These are phyloP conservation scores for Galaxias olidus DNA, from an alignment of 2,797 vertebrate genomes.

Conservation along the genomic window DNA sequence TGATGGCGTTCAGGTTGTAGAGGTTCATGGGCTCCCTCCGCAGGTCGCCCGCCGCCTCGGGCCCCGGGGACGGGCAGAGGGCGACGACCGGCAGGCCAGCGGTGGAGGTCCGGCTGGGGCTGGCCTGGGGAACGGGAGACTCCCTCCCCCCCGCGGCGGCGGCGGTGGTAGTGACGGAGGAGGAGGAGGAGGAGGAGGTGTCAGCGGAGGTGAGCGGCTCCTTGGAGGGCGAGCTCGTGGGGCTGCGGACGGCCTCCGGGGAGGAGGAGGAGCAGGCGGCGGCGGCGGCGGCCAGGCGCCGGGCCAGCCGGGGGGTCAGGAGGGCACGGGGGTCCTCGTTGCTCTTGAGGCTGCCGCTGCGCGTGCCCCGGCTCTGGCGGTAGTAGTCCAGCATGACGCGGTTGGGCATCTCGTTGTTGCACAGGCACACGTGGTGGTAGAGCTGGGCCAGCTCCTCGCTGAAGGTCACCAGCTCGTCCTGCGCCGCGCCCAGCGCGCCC, in stretches of 20 bases:
- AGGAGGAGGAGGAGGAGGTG: slow-evolving; percentile 61
- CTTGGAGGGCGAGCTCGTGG: slow-evolving; percentile 82
- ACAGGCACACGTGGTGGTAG: slow-evolving; percentile 96
- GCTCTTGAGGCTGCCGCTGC: slow-evolving; percentile 91
- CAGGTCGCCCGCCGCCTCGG: slow-evolving; percentile 86
- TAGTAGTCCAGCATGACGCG: slow-evolving; percentile 99
- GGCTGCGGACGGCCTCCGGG: slow-evolving; percentile 78
- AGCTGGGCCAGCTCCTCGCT: slow-evolving; percentile 98
- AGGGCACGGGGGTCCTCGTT: slow-evolving; percentile 89
- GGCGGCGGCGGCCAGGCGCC: slow-evolving; percentile 80
- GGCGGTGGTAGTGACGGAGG: slow-evolving; percentile 46
- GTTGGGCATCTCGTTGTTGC: slow-evolving; percentile 98
- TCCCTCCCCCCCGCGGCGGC: slow-evolving; percentile 33
- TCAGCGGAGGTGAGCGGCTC: slow-evolving; percentile 71
- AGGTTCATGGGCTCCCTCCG: slow-evolving; percentile 99
- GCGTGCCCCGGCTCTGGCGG: slow-evolving; percentile 91
- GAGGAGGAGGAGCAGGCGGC: slow-evolving; percentile 77
- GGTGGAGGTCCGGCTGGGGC: slow-evolving; percentile 80
- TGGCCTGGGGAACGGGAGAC: slow-evolving; percentile 63
- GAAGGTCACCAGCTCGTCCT: slow-evolving; percentile 96
- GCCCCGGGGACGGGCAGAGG: slow-evolving; percentile 80
- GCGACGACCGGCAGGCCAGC: slow-evolving; percentile 81
- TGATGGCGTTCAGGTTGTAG: slow-evolving; percentile 98
- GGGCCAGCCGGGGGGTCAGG: slow-evolving; percentile 88
- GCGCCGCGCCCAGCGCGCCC: slow-evolving; percentile 88